Base-by-base conservation (phyloP, 2,113 vertebrate species). In the Sturnira hondurensis region DNA sequence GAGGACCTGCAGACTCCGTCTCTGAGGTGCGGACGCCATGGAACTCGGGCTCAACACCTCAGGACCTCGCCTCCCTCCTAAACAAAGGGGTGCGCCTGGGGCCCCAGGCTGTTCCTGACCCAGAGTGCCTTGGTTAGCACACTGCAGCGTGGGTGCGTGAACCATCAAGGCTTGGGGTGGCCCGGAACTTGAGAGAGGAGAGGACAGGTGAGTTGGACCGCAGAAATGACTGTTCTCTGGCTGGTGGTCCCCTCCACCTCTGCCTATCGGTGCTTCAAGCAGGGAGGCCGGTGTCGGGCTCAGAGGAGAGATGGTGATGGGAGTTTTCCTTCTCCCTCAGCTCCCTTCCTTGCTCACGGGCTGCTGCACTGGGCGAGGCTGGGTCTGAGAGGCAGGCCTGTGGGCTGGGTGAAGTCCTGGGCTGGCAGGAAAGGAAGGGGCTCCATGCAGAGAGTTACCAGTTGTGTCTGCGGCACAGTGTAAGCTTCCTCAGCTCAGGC, bases 401-500 rank as follows among this genome's bases (percentile, higher is more conserved):
- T 20, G n/a, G 41, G 17, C 91, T 73, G 26, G 16, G 56, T 0
- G 0, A 68, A 56, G n/a, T 43, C 28, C 16, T 13, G 70, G 10
- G 13, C 50, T 76, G n/a, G 7, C 33, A 43, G 68, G 54, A 45
- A 19, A 63, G 36, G 43, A 68, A 78, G 22, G 68, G 33, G 20
- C 36, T 54, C n/a, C 17, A 15, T 0, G 10, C 24, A 0, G 0
- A 31, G 73, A 7, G 58, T 45, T 12, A 8, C 19, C 5, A 0
- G 15, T 43, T 43, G 78, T 80, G 56, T 74, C 56, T 56, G 47
- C 13, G 58, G 33, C n/a, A 5, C 36, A 1, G 2, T 28, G n/a
- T 56, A 56, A 31, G 71, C 76, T 73, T 38, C 83, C 33, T 47
- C 16, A 22, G 58, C 9, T 19, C 7, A 6, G 26, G 13, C 13